These are phyloP conservation scores for Sphaerophoria taeniata DNA, from an alignment of 2,888 invertebrate genomes.

Conservation along the genomic window DNA sequence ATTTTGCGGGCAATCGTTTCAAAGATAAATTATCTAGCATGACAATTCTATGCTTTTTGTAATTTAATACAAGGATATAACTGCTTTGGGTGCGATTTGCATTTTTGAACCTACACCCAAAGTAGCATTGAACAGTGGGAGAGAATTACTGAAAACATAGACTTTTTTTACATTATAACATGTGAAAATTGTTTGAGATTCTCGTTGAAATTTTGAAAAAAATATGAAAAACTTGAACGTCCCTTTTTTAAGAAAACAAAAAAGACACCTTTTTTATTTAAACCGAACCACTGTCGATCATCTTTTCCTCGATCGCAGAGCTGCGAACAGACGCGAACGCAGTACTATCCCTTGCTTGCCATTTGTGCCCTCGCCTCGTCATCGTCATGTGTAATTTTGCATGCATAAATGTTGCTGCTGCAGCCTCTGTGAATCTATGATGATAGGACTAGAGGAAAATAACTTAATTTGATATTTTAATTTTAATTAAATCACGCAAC, in stretches of 20 bases:
- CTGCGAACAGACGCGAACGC: background rate
- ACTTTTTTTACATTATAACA: too few relatives aligned
- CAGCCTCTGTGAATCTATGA: background rate
- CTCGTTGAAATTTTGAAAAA: too few relatives aligned
- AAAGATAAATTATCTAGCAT: conserved; percentile 68
- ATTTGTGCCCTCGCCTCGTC: conserved; percentile 13
- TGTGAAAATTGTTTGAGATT: too few relatives aligned
- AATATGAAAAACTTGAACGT: too few relatives aligned
- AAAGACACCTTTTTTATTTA: background rate
- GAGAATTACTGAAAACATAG: background rate
- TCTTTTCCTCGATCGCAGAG: background rate
- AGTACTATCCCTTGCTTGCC: conserved; percentile 20
- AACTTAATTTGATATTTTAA: conserved; percentile 60
- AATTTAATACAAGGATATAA: conserved; percentile 70
- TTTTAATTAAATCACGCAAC: conserved; percentile 68
- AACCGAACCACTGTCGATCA: background rate
- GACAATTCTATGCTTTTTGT: conserved; percentile 69
- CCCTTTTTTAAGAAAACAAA: too few relatives aligned
- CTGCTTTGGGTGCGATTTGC: conserved; percentile 58
- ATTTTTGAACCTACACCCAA: conserved; percentile 34
- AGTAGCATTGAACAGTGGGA: conserved; percentile 15
- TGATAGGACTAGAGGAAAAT: conserved; percentile 23
- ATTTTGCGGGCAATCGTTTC: conserved; percentile 56
- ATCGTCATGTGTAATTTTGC: background rate
- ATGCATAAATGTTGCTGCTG: background rate